Evolutionary conservation across 2,888 invertebrate species (phyloP), one percentile per base, ranked within the genome.

Genomic region (Harpalus rubripes): DNA sequence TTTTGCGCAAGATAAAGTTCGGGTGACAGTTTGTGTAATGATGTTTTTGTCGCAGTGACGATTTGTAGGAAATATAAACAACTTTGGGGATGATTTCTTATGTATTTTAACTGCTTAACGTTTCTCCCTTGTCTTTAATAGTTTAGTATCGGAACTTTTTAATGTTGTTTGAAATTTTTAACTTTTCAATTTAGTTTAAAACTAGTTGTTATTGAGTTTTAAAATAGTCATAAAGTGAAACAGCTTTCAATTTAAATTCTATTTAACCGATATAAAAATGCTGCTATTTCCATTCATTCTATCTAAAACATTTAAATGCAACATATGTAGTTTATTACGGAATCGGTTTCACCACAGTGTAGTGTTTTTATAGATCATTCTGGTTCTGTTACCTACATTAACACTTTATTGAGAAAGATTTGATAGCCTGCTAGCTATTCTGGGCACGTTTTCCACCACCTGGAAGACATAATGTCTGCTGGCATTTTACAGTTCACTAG

Each of bases 381-480:
- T 3, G 16, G 16, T 15, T 12, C 59, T 3, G 16, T 15, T 59
- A 18, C n/a, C 59, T 59, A 59, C 59, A 59, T 59, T 59, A 59
- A 16, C 59, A 59, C 59, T 59, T 59, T 59, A 59, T 59, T 59
- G 59, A 59, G 59, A 59, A 59, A 3, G 59, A 59, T 16, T 59
- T 59, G 59, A 59, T 59, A 15, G 10, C 10, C 59, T 59, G 16
- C 7, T 59, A 16, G 18, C 59, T 15, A 16, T 59, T 59, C 59
- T 15, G 6, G 7, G 59, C 59, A 59, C 59, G 59, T 59, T 15
- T 59, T 15, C 1, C 16, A 15, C 59, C 59, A 59, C 59, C 59
- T 59, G 59, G 16, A 59, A 16, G 16, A 59, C 59, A 15, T 16
- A 59, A 59, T 12, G 10, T 52, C 8, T 32, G 12, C 8, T 59